Percentiles rank a stretch among this genome's conserved stretches.
These are phyloP conservation scores for Periplaneta americana DNA, from an alignment of 1,140 invertebrate genomes.

Conservation along the genomic window DNA sequence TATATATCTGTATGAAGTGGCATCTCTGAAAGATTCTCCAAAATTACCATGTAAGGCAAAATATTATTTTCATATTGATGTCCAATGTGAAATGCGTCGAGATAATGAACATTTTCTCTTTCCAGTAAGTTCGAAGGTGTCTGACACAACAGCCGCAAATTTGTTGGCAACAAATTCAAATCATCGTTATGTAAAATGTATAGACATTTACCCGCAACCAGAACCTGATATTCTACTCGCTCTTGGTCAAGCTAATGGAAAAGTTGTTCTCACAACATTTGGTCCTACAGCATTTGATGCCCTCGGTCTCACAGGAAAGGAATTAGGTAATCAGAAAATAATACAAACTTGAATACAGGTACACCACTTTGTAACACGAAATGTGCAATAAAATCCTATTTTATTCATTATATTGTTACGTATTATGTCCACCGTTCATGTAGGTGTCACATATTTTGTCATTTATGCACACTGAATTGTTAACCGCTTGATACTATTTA, in stretches of 20 bases:
- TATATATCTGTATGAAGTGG: conserved; percentile 75
- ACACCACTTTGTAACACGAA: too few species aligned
- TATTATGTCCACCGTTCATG: too few species aligned
- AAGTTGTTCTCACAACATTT: conserved; percentile 73
- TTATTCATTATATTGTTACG: too few species aligned
- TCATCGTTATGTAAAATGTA: conserved; percentile 63
- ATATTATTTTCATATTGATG: background rate
- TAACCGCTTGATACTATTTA: too few species aligned
- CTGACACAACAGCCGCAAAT: conserved; percentile 56
- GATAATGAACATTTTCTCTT: conserved; percentile 19
- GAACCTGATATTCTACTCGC: conserved; percentile 73
- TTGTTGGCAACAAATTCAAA: conserved; percentile 59
- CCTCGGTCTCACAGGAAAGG: conserved; percentile 61
- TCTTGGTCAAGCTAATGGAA: conserved; percentile 81
- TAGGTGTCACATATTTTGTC: too few species aligned
- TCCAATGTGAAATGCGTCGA: too few species aligned
- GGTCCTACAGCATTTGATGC: conserved; percentile 63
- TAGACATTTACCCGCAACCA: conserved; percentile 69
- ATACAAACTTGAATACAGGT: too few species aligned
- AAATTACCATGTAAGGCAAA: conserved; percentile 49
- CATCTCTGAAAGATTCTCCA: conserved; percentile 47
- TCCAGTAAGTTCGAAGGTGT: conserved; percentile 56
- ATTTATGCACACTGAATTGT: too few species aligned
- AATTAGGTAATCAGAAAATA: conserved; percentile 70
- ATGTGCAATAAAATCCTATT: too few species aligned